A percentile compares a stretch with the other conserved stretches of the same genome.
phyloP scores from a whole-genome alignment of 2,113 vertebrate species.

The Corapipo altera region DNA sequence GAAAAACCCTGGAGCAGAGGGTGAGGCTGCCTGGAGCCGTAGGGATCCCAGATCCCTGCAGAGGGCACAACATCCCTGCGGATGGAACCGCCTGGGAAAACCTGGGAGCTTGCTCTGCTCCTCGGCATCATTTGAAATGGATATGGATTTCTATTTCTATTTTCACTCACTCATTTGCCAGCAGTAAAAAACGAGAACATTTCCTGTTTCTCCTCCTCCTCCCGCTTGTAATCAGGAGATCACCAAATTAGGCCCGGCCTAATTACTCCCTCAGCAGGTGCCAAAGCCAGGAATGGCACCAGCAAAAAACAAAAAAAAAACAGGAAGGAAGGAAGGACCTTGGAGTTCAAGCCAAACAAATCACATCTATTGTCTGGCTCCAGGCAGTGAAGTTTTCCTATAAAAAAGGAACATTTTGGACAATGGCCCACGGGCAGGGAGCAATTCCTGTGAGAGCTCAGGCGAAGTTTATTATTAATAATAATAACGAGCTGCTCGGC shows the following conservation, averaged over 20 bases:
- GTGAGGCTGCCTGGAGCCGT: background rate
- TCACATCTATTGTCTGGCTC: constrained; percentile 31
- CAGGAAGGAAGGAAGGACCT: constrained; percentile 31
- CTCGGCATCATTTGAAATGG: constrained; percentile 61
- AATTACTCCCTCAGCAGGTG: constrained; percentile 77
- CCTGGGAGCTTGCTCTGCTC: background rate
- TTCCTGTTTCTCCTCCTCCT: constrained; percentile 71
- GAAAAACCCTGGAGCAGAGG: background rate
- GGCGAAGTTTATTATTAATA: background rate
- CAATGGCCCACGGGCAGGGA: background rate
- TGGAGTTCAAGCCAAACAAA: constrained; percentile 53
- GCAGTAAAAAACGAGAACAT: constrained; percentile 66
- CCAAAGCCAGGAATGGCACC: constrained; percentile 60
- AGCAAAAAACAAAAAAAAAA: background rate
- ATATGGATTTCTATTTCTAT: constrained; percentile 68
- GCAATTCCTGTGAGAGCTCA: fast-evolving
- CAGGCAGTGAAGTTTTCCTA: background rate
- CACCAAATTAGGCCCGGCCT: constrained; percentile 75
- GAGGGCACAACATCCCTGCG: constrained; percentile 60
- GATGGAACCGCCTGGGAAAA: background rate
- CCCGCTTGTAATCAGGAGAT: constrained; percentile 72
- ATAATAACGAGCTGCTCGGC: background rate
- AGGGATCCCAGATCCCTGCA: constrained; percentile 53
- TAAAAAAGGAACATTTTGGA: background rate
- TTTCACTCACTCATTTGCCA: constrained; percentile 65